Conservation (phyloP, 1,140 invertebrate species). For the Bradynema listronoti region DNA sequence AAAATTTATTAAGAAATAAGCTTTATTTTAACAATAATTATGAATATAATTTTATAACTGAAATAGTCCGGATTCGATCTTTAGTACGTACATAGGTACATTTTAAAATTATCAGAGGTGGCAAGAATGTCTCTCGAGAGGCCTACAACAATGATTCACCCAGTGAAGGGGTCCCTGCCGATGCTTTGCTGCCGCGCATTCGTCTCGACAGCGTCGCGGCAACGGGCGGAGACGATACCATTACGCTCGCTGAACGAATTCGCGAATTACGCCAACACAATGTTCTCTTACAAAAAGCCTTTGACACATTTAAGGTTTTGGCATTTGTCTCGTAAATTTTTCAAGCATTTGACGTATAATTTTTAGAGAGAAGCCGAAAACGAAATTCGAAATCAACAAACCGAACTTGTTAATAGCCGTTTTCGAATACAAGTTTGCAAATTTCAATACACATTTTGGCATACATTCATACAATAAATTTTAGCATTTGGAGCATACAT, state of each 20-base stretch:
- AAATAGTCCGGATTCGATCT: too few relatives aligned
- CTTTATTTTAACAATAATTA: too few relatives aligned
- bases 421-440: constrained; percentile 42
- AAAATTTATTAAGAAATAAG: too few relatives aligned
- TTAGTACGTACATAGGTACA: too few relatives aligned
- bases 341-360: background rate
- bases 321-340: constrained; percentile 12
- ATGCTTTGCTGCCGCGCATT: background rate
- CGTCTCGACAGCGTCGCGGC: constrained; percentile 5
- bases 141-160: too few relatives aligned
- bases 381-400: constrained; percentile 29
- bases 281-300: constrained; percentile 16
- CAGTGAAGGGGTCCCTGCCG: too few relatives aligned
- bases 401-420: constrained; percentile 30
- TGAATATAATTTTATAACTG: too few relatives aligned
- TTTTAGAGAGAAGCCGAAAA: constrained; percentile 37
- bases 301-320: constrained; percentile 33
- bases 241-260: constrained; percentile 1
- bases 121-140: too few relatives aligned
- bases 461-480: constrained; percentile 12
- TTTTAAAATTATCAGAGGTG: too few relatives aligned
- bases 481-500: constrained; percentile 40
- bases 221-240: constrained; percentile 6
- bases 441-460: background rate
- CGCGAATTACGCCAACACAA: constrained; percentile 18